These are phyloP conservation scores for Mechanitis messenoides DNA, from an alignment of 2,888 invertebrate genomes.

Conservation along the genomic window DNA sequence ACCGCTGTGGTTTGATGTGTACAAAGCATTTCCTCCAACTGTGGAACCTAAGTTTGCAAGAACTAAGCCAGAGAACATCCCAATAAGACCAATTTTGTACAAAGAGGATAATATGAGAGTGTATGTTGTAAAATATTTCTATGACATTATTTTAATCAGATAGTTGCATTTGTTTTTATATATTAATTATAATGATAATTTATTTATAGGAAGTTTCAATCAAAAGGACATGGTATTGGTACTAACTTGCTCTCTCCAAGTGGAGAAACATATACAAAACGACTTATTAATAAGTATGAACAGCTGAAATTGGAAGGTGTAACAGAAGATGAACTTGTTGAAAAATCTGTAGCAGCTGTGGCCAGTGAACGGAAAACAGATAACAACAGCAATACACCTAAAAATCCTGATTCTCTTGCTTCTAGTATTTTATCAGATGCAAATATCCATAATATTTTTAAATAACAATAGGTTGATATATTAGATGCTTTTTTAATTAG, in stretches of 20 bases:
- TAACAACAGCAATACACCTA: constrained; percentile 33
- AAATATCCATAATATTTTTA: constrained; percentile 35
- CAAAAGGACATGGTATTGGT: constrained; percentile 73
- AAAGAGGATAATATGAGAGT: constrained; percentile 89
- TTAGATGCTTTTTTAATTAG: background rate
- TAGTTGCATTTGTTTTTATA: background rate
- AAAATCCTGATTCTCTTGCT: constrained; percentile 49
- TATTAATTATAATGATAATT: background rate
- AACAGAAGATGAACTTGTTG: constrained; percentile 69
- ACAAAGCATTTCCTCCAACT: constrained; percentile 92
- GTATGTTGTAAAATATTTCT: constrained; percentile 72
- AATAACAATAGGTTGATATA: constrained; percentile 25
- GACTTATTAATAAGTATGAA: constrained; percentile 78
- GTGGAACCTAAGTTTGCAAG: constrained; percentile 87
- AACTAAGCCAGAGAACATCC: constrained; percentile 75
- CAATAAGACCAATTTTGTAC: constrained; percentile 85
- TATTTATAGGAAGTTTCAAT: constrained; percentile 80
- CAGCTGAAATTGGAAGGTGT: constrained; percentile 74
- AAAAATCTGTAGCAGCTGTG: constrained; percentile 49
- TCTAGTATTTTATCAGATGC: constrained; percentile 45
- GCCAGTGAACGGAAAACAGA: constrained; percentile 45
- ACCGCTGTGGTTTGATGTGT: constrained; percentile 96
- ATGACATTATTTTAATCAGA: background rate
- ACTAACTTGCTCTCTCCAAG: constrained; percentile 73
- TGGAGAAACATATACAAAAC: constrained; percentile 75